Conservation (phyloP, 1,140 invertebrate species). For the Stegodyphus dumicola region DNA sequence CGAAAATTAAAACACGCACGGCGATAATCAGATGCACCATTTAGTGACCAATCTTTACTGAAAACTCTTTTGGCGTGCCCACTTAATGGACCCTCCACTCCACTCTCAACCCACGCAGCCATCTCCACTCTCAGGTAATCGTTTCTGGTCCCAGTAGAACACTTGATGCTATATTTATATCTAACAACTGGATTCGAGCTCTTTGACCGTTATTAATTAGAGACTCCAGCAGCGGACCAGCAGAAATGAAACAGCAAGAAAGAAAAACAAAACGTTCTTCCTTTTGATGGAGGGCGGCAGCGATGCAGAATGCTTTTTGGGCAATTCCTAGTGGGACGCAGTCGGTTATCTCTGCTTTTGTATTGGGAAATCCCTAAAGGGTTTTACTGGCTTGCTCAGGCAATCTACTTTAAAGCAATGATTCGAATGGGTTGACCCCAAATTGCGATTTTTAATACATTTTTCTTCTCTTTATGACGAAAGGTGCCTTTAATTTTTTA, state of each 20-base stretch:
- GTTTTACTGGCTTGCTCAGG: not conserved
- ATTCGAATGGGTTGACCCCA: too few species aligned
- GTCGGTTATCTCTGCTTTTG: not conserved
- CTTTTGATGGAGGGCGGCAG: not conserved
- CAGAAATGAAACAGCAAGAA: not conserved
- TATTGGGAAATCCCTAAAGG: not conserved
- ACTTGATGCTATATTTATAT: slow-evolving; percentile 61
- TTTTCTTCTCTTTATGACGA: too few species aligned
- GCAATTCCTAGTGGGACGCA: not conserved
- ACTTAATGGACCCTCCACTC: slow-evolving; percentile 29
- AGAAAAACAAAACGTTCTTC: not conserved
- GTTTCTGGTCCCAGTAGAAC: slow-evolving; percentile 27
- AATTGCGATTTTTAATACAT: too few species aligned
- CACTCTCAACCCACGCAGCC: not conserved
- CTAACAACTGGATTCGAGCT: slow-evolving; percentile 53
- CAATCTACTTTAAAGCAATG: not conserved
- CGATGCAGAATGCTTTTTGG: not conserved
- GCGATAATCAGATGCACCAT: slow-evolving; percentile 54
- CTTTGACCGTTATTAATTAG: slow-evolving; percentile 61
- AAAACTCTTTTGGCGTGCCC: slow-evolving; percentile 19
- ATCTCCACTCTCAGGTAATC: slow-evolving; percentile 51
- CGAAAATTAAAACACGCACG: slow-evolving; percentile 54
- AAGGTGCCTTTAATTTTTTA: too few species aligned
- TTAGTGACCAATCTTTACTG: slow-evolving; percentile 47
- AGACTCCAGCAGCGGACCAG: not conserved